phyloP scores from a whole-genome alignment of 2,888 invertebrate species.

The Xestia xanthographa region DNA sequence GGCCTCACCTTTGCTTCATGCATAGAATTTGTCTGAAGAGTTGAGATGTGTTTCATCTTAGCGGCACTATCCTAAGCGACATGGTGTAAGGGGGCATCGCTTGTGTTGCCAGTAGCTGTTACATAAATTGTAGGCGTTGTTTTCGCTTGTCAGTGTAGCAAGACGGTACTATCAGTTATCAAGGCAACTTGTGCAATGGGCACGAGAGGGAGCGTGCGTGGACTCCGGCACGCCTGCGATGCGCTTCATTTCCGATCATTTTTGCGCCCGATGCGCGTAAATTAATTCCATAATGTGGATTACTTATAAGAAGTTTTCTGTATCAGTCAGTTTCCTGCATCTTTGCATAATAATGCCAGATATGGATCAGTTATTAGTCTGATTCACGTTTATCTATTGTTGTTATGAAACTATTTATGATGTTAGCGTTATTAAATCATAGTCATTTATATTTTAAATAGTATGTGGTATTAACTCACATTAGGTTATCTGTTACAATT shows the following conservation, averaged over 20 bases:
- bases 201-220: slow-evolving; percentile 74
- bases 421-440: background rate
- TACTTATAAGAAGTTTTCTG: slow-evolving; percentile 37
- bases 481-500: background rate
- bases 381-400: slow-evolving; percentile 1
- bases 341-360: slow-evolving; percentile 7
- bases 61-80: slow-evolving; percentile 48
- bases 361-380: slow-evolving; percentile 1
- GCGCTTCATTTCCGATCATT: slow-evolving; percentile 67
- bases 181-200: slow-evolving; percentile 78
- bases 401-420: slow-evolving; percentile 3
- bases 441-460: background rate
- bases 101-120: slow-evolving; percentile 70
- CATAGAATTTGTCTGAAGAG: slow-evolving; percentile 29
- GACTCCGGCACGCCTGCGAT: slow-evolving; percentile 64
- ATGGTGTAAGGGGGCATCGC: slow-evolving; percentile 63
- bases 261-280: slow-evolving; percentile 48
- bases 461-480: background rate
- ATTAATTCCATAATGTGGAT: slow-evolving; percentile 25
- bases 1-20: slow-evolving; percentile 15
- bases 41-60: slow-evolving; percentile 48
- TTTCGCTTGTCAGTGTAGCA: slow-evolving; percentile 82
- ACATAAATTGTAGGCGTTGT: slow-evolving; percentile 82
- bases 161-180: slow-evolving; percentile 84
- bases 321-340: slow-evolving; percentile 19